Conservation (phyloP, 92 coral and sea anemone genomes). For the Pocillopora meandrina region DNA sequence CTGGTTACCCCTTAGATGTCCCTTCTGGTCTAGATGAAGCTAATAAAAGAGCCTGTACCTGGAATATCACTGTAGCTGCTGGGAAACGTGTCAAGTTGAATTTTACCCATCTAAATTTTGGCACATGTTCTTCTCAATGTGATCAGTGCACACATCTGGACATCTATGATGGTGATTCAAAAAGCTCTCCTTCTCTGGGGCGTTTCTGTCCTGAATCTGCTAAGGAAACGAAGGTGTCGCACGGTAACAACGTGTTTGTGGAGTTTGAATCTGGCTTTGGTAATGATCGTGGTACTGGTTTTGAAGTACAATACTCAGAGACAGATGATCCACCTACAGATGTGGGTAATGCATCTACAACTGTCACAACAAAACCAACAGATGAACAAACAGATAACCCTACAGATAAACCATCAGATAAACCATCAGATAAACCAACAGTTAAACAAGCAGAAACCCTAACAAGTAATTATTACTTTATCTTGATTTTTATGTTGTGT, state of each 20-base stretch:
- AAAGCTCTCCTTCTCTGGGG: constrained; percentile 8
- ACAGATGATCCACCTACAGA: too few relatives aligned
- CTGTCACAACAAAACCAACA: neutral
- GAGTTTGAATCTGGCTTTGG: neutral
- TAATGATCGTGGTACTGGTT: neutral
- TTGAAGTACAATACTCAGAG: constrained; percentile 18
- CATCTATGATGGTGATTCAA: constrained; percentile 9
- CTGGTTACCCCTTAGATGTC: neutral
- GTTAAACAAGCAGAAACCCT: neutral
- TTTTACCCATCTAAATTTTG: constrained; percentile 19
- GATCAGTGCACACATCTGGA: constrained; percentile 23
- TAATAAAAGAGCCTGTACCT: neutral
- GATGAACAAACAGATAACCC: too few relatives aligned
- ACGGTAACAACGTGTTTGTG: constrained; percentile 27
- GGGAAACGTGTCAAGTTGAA: constrained; percentile 18
- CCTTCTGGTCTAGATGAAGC: neutral
- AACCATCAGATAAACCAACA: too few relatives aligned
- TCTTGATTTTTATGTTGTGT: too few relatives aligned
- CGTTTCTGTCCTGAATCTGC: constrained; percentile 2
- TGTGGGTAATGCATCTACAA: too few relatives aligned
- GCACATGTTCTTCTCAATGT: neutral
- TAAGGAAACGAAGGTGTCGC: neutral
- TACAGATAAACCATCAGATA: too few relatives aligned
- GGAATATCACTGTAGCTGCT: constrained; percentile 23
- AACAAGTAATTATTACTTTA: too few relatives aligned